A percentile compares a stretch with the other conserved stretches of the same genome.
phyloP scores from a whole-genome alignment of 2,888 invertebrate genomes.

The Frankliniella fusca region DNA sequence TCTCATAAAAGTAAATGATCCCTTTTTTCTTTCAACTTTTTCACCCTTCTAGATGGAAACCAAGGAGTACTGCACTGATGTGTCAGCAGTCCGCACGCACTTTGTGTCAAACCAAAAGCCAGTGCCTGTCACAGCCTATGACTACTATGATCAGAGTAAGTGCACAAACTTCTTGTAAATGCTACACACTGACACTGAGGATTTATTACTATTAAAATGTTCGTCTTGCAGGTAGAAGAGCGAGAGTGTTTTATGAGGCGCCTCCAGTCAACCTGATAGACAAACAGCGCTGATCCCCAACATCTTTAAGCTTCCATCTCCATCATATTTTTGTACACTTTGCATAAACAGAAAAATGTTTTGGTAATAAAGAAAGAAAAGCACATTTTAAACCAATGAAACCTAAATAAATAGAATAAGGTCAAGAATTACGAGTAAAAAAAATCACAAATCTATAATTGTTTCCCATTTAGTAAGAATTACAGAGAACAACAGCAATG shows the following conservation, averaged over 20 bases:
- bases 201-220: background rate
- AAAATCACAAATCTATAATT: no score
- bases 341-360: no score
- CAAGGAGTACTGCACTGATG: slow-evolving; percentile 70
- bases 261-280: background rate
- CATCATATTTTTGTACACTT: no score
- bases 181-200: background rate
- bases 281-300: background rate
- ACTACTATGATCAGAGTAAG: slow-evolving; percentile 71
- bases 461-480: no score
- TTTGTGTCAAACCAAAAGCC: slow-evolving; percentile 80
- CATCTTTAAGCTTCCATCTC: no score
- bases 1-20: background rate
- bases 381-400: no score
- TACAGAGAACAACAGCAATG: background rate
- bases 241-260: background rate
- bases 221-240: background rate
- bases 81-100: slow-evolving; percentile 73
- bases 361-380: no score
- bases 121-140: slow-evolving; percentile 75
- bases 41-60: slow-evolving; percentile 47
- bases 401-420: no score
- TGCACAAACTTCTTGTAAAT: background rate
- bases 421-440: no score
- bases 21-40: background rate